Evolutionary conservation across 2,888 invertebrate species (phyloP).

Genomic region (Blastobasis lacticolella): DNA sequence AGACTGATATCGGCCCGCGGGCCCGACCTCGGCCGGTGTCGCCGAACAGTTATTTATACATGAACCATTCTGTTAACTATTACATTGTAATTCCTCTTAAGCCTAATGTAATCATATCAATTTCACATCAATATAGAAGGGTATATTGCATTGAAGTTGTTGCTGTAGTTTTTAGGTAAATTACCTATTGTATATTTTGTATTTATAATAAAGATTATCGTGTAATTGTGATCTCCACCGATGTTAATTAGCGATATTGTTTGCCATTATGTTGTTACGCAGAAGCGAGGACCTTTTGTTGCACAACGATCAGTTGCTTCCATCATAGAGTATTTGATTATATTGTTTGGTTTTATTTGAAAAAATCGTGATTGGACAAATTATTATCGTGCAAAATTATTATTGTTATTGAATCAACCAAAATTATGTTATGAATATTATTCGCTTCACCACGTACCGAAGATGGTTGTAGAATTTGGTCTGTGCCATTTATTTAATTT

Average conservation of each 20-base stretch:
- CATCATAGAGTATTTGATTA: slow-evolving; percentile 55
- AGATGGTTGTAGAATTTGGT: slow-evolving; percentile 57
- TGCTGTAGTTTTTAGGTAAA: slow-evolving; percentile 56
- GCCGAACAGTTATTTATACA: slow-evolving; percentile 31
- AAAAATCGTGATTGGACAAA: slow-evolving; percentile 47
- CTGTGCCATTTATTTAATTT: slow-evolving; percentile 71
- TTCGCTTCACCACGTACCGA: slow-evolving; percentile 60
- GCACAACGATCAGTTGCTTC: slow-evolving; percentile 62
- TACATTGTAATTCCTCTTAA: slow-evolving; percentile 53
- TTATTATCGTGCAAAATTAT: slow-evolving; percentile 42
- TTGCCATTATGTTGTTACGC: slow-evolving; percentile 68
- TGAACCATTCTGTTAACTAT: slow-evolving; percentile 61
- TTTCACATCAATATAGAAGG: slow-evolving; percentile 66
- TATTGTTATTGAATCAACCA: slow-evolving; percentile 47
- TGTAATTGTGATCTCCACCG: slow-evolving; percentile 75
- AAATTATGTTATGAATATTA: slow-evolving; percentile 41
- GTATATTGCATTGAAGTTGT: slow-evolving; percentile 70
- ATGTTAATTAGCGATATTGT: slow-evolving; percentile 70
- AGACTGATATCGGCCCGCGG: slow-evolving; percentile 56
- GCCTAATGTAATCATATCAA: slow-evolving; percentile 55
- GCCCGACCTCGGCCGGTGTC: neutral
- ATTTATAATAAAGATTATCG: slow-evolving; percentile 68
- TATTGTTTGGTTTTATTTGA: slow-evolving; percentile 44
- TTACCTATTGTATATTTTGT: slow-evolving; percentile 69
- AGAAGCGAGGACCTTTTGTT: slow-evolving; percentile 50